Conservation (phyloP, 1,140 invertebrate genomes). For the Pseudomyrmex dendroicus region DNA sequence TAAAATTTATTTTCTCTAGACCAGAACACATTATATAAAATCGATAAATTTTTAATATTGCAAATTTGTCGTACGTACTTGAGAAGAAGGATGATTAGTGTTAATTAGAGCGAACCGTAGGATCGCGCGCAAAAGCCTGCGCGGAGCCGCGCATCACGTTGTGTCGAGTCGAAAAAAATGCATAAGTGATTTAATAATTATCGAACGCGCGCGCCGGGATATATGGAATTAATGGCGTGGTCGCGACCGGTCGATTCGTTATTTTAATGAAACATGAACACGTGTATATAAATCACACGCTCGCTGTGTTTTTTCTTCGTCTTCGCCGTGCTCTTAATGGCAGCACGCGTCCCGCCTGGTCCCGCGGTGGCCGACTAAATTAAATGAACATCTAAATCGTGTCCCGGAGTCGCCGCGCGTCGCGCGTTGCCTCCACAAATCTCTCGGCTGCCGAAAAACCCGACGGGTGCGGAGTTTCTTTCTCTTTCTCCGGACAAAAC, state of each 20-base stretch:
- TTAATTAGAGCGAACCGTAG: conserved; percentile 11
- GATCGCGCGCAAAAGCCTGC: conserved; percentile 31
- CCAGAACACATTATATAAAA: too few relatives aligned
- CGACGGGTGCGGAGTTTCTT: conserved; percentile 65
- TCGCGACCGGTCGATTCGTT: conserved; percentile 64
- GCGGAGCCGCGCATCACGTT: background rate
- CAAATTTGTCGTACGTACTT: background rate
- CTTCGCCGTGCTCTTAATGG: conserved; percentile 62
- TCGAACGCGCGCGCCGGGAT: conserved; percentile 43
- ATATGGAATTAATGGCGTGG: conserved; percentile 63
- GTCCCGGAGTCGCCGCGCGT: conserved; percentile 58
- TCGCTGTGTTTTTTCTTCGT: conserved; percentile 55
- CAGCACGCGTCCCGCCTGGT: conserved; percentile 54
- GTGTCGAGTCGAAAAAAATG: background rate
- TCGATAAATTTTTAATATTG: background rate
- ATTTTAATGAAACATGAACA: conserved; percentile 67
- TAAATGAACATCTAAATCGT: conserved; percentile 75
- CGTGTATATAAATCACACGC: conserved; percentile 68
- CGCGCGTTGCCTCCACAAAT: conserved; percentile 69
- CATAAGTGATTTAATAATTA: conserved; percentile 61
- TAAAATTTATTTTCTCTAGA: too few relatives aligned
- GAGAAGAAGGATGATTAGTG: conserved; percentile 3
- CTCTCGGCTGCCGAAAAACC: conserved; percentile 71
- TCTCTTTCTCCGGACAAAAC: background rate
- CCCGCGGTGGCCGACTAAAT: conserved; percentile 64